Base-by-base conservation (phyloP, 1,140 invertebrate genomes). In the Drosophila funebris region DNA sequence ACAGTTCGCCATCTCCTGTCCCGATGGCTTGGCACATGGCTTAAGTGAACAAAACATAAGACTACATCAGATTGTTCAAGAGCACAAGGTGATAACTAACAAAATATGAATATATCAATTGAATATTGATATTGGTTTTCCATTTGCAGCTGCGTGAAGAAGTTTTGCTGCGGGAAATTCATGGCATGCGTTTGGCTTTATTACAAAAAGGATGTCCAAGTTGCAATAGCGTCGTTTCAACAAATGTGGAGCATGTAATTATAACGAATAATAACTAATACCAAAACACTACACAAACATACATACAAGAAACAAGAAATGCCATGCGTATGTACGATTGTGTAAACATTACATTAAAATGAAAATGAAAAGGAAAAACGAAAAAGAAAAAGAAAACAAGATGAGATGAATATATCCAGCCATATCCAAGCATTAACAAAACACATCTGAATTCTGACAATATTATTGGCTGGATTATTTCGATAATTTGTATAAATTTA, bases 11-110 rank as follows among this genome's bases (percentile, higher is more conserved):
- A 81, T 91, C 52, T 79, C 84, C 16, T 91, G 95, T 72, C 92
- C 96, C n/a, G 97, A 98, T 92, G 97, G 97, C 46, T 93, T 98
- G 72, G 94, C 96, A 37, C 94, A 95, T 54, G 94, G 96, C 68
- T 93, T 94, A 73, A 96, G 96, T 89, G 95, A 96, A 60, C 93
- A 96, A 69, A 96, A 97, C 90, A 94, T 95, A 81, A 92, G 96
- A 68, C 92, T 98, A 72, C 94, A 95, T 90, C 95, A 97, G 90
- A 96, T 97, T 67, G 95, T 96, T 71, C 92, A 94, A 24, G 95
- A 96, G 73, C 95, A 97, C 87, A 95, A 95, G 94, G 96, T 96
- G 90, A 50, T 5, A 0, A 13, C 4, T 36, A 5, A 5, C 3
- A 33, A 33, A 11, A 11, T 33, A 11, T 33, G 0, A 4, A 13